A percentile compares a stretch with the other conserved stretches of the same genome.
phyloP scores from a whole-genome alignment of 2,888 invertebrate genomes.

The Hermaeophaga mercurialis region DNA sequence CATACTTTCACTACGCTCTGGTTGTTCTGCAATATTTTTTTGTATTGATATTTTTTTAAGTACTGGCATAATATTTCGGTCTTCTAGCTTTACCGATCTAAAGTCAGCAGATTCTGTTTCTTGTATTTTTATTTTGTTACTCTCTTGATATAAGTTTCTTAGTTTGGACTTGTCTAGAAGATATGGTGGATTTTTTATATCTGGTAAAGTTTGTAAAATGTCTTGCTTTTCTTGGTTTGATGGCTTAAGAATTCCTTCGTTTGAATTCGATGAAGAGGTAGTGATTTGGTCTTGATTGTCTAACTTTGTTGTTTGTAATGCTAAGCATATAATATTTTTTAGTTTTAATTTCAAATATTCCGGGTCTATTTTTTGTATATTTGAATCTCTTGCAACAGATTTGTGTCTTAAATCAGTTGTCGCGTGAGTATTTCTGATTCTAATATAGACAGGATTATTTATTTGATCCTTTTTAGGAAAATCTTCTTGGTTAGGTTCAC shows the following conservation, averaged over 20 bases:
- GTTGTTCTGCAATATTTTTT: neutral
- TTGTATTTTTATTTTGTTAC: neutral
- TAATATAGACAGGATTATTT: too few relatives aligned
- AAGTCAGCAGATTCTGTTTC: neutral
- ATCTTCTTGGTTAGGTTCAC: too few relatives aligned
- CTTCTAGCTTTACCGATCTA: neutral
- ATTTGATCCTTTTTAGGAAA: too few relatives aligned
- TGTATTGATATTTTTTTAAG: neutral
- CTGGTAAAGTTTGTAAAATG: too few relatives aligned
- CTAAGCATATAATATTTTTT: neutral
- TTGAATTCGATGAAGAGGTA: too few relatives aligned
- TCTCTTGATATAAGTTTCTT: neutral
- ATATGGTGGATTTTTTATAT: neutral
- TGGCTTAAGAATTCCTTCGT: too few relatives aligned
- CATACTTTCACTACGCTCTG: neutral
- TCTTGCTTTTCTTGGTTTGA: too few relatives aligned
- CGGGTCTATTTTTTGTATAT: too few relatives aligned
- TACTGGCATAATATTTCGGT: neutral
- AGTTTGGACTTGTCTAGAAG: neutral
- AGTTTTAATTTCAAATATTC: neutral
- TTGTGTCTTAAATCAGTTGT: too few relatives aligned
- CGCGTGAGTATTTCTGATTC: too few relatives aligned
- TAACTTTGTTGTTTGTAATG: neutral
- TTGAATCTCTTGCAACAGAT: too few relatives aligned
- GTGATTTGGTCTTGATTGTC: too few relatives aligned